phyloP scores from a whole-genome alignment of 2,797 vertebrate species.

The Smutsia gigantea region DNA sequence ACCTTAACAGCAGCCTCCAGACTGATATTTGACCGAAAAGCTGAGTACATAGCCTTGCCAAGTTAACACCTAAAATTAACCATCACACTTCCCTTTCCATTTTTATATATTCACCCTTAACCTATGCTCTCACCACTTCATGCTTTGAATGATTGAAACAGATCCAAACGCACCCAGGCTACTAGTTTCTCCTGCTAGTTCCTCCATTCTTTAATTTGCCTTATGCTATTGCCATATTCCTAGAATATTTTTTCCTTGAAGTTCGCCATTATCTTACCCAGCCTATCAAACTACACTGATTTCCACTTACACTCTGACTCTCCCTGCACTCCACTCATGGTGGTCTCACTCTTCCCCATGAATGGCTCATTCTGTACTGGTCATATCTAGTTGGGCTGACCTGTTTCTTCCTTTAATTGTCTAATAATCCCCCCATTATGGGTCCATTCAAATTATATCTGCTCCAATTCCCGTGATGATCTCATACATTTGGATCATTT shows the following conservation, averaged over 20 bases:
- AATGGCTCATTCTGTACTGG: neutral
- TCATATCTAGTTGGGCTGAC: neutral
- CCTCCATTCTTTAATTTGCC: neutral
- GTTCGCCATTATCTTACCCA: neutral
- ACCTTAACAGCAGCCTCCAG: neutral
- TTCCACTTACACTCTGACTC: neutral
- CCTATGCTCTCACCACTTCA: neutral
- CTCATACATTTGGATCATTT: neutral
- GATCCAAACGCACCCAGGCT: rapidly evolving
- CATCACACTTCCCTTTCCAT: neutral
- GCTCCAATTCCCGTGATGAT: neutral
- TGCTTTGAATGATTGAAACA: neutral
- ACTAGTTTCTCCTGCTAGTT: neutral
- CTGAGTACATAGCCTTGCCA: neutral
- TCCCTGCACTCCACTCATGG: too few relatives aligned
- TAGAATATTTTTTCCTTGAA: neutral
- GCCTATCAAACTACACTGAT: neutral
- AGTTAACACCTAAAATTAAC: neutral
- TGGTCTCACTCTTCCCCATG: neutral
- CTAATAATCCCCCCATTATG: neutral
- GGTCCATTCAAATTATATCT: neutral
- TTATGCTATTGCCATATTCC: neutral
- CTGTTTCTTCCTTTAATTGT: neutral
- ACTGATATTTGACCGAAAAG: neutral
- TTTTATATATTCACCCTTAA: neutral